Conservation (phyloP, 2,888 invertebrate genomes). For the Nomada fabriciana region DNA sequence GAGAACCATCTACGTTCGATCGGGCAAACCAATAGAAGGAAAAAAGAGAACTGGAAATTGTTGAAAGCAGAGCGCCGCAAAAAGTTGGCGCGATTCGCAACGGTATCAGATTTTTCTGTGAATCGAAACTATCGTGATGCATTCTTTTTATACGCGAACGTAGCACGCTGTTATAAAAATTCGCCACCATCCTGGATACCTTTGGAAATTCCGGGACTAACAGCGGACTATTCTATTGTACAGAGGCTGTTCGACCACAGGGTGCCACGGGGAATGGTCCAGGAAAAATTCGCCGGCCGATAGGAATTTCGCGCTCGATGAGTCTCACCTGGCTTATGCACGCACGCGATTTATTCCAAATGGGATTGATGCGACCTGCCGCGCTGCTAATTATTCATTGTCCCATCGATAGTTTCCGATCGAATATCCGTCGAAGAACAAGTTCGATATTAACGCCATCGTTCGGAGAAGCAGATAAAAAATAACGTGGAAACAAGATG, state of each 20-base stretch:
- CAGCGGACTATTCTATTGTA: constrained; percentile 15
- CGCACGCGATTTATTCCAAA: constrained; percentile 61
- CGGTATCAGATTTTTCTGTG: not conserved
- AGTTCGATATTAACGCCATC: constrained; percentile 41
- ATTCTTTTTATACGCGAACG: constrained; percentile 11
- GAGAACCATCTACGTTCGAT: no score
- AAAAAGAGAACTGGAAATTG: not conserved
- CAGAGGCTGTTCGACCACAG: not conserved
- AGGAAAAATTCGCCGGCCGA: constrained; percentile 40
- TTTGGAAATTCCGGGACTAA: not conserved
- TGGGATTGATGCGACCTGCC: constrained; percentile 57
- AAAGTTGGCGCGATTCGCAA: constrained; percentile 16
- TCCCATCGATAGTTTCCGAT: constrained; percentile 26
- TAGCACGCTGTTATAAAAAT: constrained; percentile 19
- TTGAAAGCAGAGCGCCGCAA: constrained; percentile 12
- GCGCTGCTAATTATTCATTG: constrained; percentile 66
- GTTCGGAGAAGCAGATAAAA: not conserved
- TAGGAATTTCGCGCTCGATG: constrained; percentile 24
- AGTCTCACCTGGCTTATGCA: not conserved
- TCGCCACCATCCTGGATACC: not conserved
- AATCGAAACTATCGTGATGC: not conserved
- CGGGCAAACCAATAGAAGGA: not conserved
- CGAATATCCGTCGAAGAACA: not conserved
- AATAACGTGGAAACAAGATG: not conserved
- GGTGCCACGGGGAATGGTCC: not conserved